phyloP scores from a whole-genome alignment of 2,113 vertebrate species.

The Xenopus tropicalis region DNA sequence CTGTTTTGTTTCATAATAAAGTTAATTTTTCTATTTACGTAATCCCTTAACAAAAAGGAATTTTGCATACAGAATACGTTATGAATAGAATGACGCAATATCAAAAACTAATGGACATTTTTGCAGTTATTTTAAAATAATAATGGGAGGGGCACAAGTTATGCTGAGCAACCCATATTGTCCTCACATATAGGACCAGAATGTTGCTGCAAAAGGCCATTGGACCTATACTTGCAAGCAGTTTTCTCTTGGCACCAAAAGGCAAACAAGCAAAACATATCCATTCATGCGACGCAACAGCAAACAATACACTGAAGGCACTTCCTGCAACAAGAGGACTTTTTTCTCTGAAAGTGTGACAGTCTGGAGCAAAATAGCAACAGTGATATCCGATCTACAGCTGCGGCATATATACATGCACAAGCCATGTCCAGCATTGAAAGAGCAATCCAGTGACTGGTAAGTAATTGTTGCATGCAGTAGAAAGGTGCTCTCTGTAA shows the following conservation, averaged over 20 bases:
- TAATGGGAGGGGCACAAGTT: no score
- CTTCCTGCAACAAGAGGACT: conserved; percentile 3
- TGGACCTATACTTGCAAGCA: neutral
- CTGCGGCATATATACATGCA: conserved; percentile 18
- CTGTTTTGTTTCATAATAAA: neutral
- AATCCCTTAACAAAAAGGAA: neutral
- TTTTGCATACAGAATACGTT: neutral
- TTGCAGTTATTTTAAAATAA: neutral
- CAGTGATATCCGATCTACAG: neutral
- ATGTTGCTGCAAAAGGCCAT: no score
- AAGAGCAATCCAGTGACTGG: conserved; percentile 38
- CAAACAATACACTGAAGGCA: conserved; percentile 16
- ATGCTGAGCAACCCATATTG: no score
- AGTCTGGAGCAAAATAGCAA: neutral
- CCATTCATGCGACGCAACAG: neutral
- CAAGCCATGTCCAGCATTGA: conserved; percentile 13
- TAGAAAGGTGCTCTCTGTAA: neutral
- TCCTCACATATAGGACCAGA: no score
- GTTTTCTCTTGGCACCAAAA: neutral
- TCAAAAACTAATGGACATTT: neutral
- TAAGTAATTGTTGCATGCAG: conserved; percentile 24
- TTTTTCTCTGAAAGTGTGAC: no score
- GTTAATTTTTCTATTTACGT: neutral
- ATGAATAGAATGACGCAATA: conserved; percentile 1
- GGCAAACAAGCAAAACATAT: neutral